phyloP scores from a whole-genome alignment of 2,113 vertebrate species.

The Phyllostomus discolor region DNA sequence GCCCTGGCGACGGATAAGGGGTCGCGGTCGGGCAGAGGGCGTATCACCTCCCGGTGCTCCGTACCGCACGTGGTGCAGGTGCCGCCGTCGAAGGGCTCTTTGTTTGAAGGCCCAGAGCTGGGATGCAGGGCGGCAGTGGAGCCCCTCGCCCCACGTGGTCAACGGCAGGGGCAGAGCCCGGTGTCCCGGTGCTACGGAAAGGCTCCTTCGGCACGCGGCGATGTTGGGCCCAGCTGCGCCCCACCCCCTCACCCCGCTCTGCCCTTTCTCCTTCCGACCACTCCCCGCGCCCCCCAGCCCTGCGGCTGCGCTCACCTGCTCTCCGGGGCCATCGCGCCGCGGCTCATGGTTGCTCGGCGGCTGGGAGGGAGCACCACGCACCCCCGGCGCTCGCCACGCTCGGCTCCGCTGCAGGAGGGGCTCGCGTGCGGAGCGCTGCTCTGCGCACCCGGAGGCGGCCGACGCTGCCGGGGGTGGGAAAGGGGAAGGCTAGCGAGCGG shows the following conservation, averaged over 20 bases:
- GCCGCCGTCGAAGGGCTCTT: neutral
- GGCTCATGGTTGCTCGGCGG: neutral
- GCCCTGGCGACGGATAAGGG: accelerated
- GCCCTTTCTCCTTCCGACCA: neutral
- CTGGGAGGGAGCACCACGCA: neutral
- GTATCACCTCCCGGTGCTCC: neutral
- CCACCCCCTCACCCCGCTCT: too few relatives aligned
- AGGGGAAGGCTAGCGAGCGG: neutral
- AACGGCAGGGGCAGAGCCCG: neutral
- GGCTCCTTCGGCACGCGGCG: neutral
- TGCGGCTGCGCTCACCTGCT: constrained; percentile 35
- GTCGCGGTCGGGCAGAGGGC: accelerated
- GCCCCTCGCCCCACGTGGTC: neutral
- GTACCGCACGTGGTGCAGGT: neutral
- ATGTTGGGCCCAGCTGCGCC: neutral
- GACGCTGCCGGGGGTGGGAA: neutral
- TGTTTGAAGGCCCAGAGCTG: neutral
- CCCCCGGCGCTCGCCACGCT: neutral
- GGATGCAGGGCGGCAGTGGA: neutral
- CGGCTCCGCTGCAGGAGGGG: neutral
- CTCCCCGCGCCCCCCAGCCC: too few relatives aligned
- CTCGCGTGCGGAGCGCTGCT: neutral
- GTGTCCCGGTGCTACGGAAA: neutral
- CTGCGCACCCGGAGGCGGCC: neutral
- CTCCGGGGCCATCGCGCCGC: neutral